These are phyloP conservation scores for Apoda limacodes DNA, from an alignment of 2,888 invertebrate genomes.

Conservation along the genomic window DNA sequence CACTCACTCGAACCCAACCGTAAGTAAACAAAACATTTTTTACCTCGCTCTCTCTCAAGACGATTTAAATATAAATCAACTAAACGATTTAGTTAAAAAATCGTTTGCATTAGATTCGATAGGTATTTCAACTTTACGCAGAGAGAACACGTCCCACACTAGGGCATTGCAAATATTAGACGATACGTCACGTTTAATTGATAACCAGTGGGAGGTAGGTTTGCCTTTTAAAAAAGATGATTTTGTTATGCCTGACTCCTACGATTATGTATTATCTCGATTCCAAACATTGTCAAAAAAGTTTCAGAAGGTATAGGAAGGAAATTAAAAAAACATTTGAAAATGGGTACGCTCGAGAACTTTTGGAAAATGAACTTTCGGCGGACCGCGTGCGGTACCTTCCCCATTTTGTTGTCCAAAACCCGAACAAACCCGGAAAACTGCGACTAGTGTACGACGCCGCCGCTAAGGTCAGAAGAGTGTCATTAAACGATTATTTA, in stretches of 20 bases:
- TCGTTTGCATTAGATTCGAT: not conserved
- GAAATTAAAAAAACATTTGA: conserved; percentile 15
- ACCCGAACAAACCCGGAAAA: conserved; percentile 18
- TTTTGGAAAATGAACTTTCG: conserved; percentile 13
- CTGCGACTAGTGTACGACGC: conserved; percentile 17
- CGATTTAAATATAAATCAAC: too few species aligned
- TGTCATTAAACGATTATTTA: conserved; percentile 14
- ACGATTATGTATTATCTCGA: conserved; percentile 11
- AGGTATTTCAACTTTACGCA: not conserved
- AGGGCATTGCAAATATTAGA: not conserved
- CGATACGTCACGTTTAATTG: conserved; percentile 9
- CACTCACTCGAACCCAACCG: not conserved
- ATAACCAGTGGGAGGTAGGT: conserved; percentile 19
- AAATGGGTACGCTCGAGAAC: conserved; percentile 16
- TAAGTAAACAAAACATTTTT: not conserved
- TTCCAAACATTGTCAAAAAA: conserved; percentile 11
- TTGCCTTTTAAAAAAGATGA: conserved; percentile 18
- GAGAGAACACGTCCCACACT: not conserved
- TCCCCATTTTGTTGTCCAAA: conserved; percentile 17
- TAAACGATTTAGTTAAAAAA: not conserved
- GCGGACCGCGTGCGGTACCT: conserved; percentile 15
- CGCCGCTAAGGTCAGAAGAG: conserved; percentile 15
- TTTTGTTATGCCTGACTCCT: conserved; percentile 15
- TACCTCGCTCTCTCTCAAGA: not conserved
- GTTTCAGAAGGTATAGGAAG: conserved; percentile 10